Evolutionary conservation across 1,140 invertebrate species (phyloP), one percentile per base, ranked within the genome.

Genomic region (Leptinotarsa lineolata): DNA sequence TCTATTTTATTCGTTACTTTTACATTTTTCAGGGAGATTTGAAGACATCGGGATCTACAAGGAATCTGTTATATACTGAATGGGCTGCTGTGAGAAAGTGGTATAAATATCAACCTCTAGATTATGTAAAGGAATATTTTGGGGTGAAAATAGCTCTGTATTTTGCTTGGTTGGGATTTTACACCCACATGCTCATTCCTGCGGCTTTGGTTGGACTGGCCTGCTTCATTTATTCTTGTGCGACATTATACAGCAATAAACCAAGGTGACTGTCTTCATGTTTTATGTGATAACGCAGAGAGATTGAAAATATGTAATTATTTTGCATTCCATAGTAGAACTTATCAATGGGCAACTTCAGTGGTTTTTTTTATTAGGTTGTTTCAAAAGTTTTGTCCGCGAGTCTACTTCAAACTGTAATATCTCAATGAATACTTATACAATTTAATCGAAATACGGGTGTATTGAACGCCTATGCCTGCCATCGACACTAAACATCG

Each of bases 151-250:
- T 97, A 77, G 87, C 91, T 45, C 85, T 97, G 48, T 99, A 99
- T 84, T 99, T 99, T 84, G 96, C 96, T 5, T 99, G 97, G 97
- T 86, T 99, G 20, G 97, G 97, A 46, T 99, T 95, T 85, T 99
- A 99, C 82, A 99, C 97, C 0, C 91, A 93, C 63, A 95, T 97
- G 91, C 84, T 99, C 70, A 89, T 96, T n/a, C 90, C 93, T 4
- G 93, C 96, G 2, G 92, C 95, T 3, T 82, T 96, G 67, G 90
- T 96, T 15, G 95, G 95, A 2, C 80, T 96, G 1, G 84, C 92
- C 4, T 95, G 93, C 79, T 94, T 97, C 82, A 84, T 93, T 54
- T 95, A 95, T 82, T 94, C 95, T 16, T 88, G 91, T 60, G 82
- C 89, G 16, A 95, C 94, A 1, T 85, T 97, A 0, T 87, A 89